These are phyloP conservation scores for Trachops cirrhosus DNA, from an alignment of 2,797 vertebrate species.

Conservation along the genomic window DNA sequence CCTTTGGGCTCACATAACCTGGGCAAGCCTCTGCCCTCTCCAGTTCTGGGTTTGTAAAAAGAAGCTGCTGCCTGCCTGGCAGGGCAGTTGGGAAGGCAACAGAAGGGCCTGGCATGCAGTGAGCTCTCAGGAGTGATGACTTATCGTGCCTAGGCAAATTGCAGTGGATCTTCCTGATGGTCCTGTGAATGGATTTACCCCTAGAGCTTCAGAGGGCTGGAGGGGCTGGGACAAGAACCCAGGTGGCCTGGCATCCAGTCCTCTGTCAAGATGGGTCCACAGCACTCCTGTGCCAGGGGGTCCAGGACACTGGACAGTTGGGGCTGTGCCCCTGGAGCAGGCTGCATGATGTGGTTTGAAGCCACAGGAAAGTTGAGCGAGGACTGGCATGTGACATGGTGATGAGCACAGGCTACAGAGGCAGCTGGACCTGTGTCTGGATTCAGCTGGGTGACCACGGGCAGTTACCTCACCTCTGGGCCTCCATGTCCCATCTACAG, in stretches of 20 bases:
- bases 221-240: neutral
- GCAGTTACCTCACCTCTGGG: neutral
- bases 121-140: neutral
- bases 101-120: neutral
- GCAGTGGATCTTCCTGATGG: neutral
- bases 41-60: neutral
- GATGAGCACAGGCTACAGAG: neutral
- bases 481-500: neutral
- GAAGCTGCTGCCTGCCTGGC: neutral
- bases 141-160: neutral
- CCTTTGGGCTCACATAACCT: neutral
- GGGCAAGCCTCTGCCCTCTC: neutral
- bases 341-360: neutral
- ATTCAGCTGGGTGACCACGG: neutral
- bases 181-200: neutral
- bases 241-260: neutral
- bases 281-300: neutral
- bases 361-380: neutral
- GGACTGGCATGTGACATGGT: neutral
- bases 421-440: neutral
- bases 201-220: neutral
- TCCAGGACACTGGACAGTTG: neutral
- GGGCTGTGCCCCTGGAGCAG: neutral
- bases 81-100: neutral
- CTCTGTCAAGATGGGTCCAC: neutral